Evolutionary conservation across 1,140 invertebrate genomes (phyloP), one percentile per base, ranked within the genome.

Genomic region (Heterodera carotae): DNA sequence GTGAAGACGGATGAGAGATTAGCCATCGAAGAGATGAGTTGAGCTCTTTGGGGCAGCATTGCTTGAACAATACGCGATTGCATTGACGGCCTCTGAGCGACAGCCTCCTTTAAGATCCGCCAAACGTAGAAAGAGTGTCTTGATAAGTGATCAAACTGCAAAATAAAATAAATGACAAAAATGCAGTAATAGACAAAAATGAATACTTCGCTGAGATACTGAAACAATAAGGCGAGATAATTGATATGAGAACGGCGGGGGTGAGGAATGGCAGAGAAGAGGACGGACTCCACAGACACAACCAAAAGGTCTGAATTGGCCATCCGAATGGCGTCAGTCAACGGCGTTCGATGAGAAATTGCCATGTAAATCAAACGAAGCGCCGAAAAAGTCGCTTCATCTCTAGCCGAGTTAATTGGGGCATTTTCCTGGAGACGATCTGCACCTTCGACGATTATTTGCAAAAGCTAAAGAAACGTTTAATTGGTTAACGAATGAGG

Each of bases 321-420:
- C 33, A 59, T 43, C n/a, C 79, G 74, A 81, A 80, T 82, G 39
- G 79, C 79, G 53, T 81, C 79, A 33, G 69, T 18, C 39, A 80
- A 33, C 27, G 79, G 43, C 12, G 78, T 53, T 1, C 70, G 48
- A 68, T 77, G 70, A 25, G 79, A 48, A 34, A 80, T 68, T 15
- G 79, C 79, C 66, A 62, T 36, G 36, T 81, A 75, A 31, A 80
- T 34, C 6, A 80, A 18, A 25, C 79, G 77, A 68, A 80, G 82
- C 10, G 79, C 79, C 34, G 79, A 72, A 68, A 83, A 81, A 18
- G 69, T 36, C 22, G 72, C 69, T 27, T 80, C 70, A 66, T 80
- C 79, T 22, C 79, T 69, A 4, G 79, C 15, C 8, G 53, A n/a
- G 22, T 83, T 59, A 25, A 69, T 25, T n/a, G 62, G 64, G 33